These are phyloP conservation scores for Takifugu rubripes DNA, from an alignment of 2,797 vertebrate genomes.

Conservation along the genomic window DNA sequence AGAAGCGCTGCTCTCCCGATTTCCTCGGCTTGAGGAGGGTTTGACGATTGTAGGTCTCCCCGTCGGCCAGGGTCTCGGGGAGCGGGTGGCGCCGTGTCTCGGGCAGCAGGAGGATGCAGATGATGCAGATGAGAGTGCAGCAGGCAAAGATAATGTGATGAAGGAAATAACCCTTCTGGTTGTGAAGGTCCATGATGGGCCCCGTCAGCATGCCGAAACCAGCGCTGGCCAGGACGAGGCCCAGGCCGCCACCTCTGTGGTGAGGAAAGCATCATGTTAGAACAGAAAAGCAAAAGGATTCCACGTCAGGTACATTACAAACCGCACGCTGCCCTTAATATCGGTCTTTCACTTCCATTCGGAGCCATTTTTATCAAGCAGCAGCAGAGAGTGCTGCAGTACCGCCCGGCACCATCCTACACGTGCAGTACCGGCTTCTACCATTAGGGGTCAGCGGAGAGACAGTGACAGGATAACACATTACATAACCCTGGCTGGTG, in stretches of 20 bases:
- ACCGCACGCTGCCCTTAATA: too few species aligned
- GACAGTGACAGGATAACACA: conserved; percentile 10
- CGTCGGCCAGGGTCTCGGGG: conserved; percentile 87
- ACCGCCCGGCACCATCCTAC: conserved; percentile 3
- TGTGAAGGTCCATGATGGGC: conserved; percentile 97
- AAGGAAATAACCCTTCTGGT: conserved; percentile 98
- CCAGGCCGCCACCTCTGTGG: conserved; percentile 87
- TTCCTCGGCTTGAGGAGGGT: conserved; percentile 85
- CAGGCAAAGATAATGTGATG: conserved; percentile 98
- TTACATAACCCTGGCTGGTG: conserved; percentile 37
- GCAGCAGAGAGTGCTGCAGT: conserved; percentile 62
- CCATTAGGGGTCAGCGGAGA: conserved; percentile 44
- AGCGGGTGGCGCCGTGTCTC: conserved; percentile 89
- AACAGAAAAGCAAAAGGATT: too few species aligned
- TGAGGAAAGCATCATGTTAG: background rate
- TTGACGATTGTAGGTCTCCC: conserved; percentile 88
- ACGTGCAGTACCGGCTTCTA: background rate
- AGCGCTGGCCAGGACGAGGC: conserved; percentile 91
- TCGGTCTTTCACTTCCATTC: background rate
- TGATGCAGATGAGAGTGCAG: conserved; percentile 98
- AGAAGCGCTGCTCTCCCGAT: conserved; percentile 83
- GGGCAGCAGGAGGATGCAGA: conserved; percentile 94
- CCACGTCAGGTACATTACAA: too few species aligned
- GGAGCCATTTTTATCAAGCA: conserved; percentile 29
- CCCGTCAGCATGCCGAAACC: conserved; percentile 95